Percentiles rank a stretch among this genome's conserved stretches.
phyloP scores from a whole-genome alignment of 2,888 invertebrate genomes.

The Drosophila subsilvestris region DNA sequence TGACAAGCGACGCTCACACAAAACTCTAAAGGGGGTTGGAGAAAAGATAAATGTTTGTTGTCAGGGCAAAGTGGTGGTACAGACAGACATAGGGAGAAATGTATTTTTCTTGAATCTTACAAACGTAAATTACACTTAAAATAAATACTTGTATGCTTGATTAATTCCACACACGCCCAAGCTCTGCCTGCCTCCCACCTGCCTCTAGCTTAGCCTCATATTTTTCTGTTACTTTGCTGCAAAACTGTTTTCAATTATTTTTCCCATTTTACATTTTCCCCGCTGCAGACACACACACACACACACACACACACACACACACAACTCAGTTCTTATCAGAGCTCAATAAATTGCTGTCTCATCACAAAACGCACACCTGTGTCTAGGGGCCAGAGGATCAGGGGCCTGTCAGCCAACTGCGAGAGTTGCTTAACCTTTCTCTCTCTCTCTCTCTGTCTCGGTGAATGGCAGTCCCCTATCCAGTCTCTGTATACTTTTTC shows the following conservation, averaged over 20 bases:
- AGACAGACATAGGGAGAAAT: background rate
- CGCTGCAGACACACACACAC: conserved; percentile 10
- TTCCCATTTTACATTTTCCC: conserved; percentile 10
- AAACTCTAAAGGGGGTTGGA: background rate
- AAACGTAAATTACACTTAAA: background rate
- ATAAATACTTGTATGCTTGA: background rate
- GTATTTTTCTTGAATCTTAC: background rate
- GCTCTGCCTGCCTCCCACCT: no score
- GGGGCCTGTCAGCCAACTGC: conserved; percentile 38
- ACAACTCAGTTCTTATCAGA: conserved; percentile 31
- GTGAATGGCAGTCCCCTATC: background rate
- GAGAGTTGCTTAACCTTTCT: conserved; percentile 52
- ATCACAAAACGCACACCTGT: conserved; percentile 42
- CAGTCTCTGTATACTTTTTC: conserved; percentile 9
- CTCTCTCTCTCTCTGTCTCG: background rate
- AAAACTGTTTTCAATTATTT: conserved; percentile 44
- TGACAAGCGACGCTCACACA: conserved; percentile 16
- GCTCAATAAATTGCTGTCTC: conserved; percentile 48
- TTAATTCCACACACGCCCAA: background rate
- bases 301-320: no score
- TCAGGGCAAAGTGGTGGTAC: background rate
- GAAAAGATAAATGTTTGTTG: background rate
- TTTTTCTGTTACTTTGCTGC: conserved; percentile 2
- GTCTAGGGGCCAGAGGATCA: conserved; percentile 32
- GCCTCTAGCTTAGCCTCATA: background rate